Evolutionary conservation across 2,888 invertebrate species (phyloP), one percentile per base, ranked within the genome.

Genomic region (Copidosoma aretas): DNA sequence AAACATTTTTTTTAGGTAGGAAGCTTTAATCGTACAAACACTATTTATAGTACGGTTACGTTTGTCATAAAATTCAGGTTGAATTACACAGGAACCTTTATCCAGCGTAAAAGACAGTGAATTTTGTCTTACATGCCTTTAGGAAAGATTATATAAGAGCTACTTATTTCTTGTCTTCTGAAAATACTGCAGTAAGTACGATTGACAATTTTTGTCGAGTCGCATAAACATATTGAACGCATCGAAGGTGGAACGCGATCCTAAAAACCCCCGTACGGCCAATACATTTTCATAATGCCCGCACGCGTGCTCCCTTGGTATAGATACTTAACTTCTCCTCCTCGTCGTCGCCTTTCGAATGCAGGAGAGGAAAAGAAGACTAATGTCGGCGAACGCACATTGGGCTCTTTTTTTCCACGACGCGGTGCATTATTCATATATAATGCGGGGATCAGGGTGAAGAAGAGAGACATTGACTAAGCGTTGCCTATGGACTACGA

Each of bases 401-500:
- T 41, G 22, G 56, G 24, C 43, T 14, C 43, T 46, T 46, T 39
- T 46, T 43, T 58, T 39, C 41, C 24, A 24, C 41, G 25, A 58
- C 12, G 41, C 22, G 24, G 56, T 64, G 56, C 60, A 64, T 68
- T 68, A 68, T 68, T 68, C 63, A 64, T 56, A 68, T 64, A 39
- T 22, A 41, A 10, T 5, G 53, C 53, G 58, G 21, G 19, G 15
- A 10, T 8, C 39, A 53, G 39, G 32, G 24, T 19, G 15, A 3
- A 25, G 14, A 39, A 10, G 21, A 43, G 3, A 4, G 67, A 67
- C 59, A 60, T 24, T 63, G 68, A 56, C 49, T 43, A 19, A 68
- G 60, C 53, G 56, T 64, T 54, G 46, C 60, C 54, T 32, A 32
- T 32, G 32, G 32, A 32, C 32, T 32, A 32, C 32, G 32, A 5